Evolutionary conservation across 2,113 vertebrate species (phyloP).

Genomic region (Riparia riparia): DNA sequence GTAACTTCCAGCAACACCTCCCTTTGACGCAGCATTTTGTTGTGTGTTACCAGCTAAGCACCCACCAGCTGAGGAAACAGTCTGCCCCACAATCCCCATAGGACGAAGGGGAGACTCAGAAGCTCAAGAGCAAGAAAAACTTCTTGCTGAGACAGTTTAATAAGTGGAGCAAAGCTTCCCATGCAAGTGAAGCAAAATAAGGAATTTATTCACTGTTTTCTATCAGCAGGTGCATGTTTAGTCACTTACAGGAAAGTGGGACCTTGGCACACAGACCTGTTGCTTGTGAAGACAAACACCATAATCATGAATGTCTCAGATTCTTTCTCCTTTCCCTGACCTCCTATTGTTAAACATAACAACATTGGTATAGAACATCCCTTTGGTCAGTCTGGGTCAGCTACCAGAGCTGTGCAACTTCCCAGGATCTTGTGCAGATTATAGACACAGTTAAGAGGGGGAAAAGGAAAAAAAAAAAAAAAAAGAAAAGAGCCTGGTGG

Average conservation of each 20-base stretch:
- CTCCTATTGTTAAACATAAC: neutral
- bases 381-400: neutral
- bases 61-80: neutral
- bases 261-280: neutral
- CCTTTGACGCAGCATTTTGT: neutral
- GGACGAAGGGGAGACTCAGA: neutral
- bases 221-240: neutral
- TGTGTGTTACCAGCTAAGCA: neutral
- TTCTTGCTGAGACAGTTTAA: neutral
- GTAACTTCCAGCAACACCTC: neutral
- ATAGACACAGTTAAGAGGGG: neutral
- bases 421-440: neutral
- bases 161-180: neutral
- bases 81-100: neutral
- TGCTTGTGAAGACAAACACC: neutral
- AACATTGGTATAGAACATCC: neutral
- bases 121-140: neutral
- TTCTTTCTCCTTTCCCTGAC: neutral
- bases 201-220: neutral
- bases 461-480: no score
- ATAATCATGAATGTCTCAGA: neutral
- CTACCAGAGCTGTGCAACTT: neutral
- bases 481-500: neutral
- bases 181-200: neutral
- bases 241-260: neutral